Conservation (phyloP, 2,888 invertebrate genomes). For the Stratiomys singularior region DNA sequence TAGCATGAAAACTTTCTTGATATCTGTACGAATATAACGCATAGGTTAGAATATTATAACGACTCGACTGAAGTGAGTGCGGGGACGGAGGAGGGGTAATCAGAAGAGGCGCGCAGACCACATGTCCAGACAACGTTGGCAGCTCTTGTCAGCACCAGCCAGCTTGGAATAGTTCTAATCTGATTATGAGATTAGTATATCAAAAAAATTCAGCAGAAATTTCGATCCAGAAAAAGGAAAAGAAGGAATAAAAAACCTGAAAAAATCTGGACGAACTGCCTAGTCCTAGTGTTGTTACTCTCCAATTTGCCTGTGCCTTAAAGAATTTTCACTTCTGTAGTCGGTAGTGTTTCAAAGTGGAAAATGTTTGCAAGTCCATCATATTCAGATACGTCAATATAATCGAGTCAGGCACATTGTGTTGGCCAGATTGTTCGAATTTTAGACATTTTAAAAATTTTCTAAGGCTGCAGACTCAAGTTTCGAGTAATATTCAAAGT, state of each 20-base stretch:
- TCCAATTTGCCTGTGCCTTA: too few relatives aligned
- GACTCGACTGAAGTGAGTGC: not conserved
- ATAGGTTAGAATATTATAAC: not conserved
- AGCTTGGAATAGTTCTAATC: slow-evolving; percentile 13
- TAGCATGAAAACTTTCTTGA: not conserved
- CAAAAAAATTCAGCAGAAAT: slow-evolving; percentile 4
- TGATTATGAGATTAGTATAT: slow-evolving; percentile 31
- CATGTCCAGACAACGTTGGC: not conserved
- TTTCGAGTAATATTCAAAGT: too few relatives aligned
- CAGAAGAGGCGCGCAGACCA: not conserved
- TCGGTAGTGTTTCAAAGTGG: too few relatives aligned
- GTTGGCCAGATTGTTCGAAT: too few relatives aligned
- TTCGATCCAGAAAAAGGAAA: not conserved
- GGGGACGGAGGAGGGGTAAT: not conserved
- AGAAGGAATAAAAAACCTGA: not conserved
- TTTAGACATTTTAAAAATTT: too few relatives aligned
- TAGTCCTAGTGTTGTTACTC: too few relatives aligned
- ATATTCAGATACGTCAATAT: too few relatives aligned
- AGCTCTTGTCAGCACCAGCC: not conserved
- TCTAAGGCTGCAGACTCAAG: too few relatives aligned
- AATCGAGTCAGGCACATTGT: too few relatives aligned
- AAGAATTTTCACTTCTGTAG: too few relatives aligned
- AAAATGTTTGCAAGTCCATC: too few relatives aligned
- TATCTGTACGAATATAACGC: not conserved
- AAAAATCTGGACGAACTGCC: too few relatives aligned